Base-by-base conservation (phyloP, 2,797 vertebrate species). In the Crenichthys baileyi region DNA sequence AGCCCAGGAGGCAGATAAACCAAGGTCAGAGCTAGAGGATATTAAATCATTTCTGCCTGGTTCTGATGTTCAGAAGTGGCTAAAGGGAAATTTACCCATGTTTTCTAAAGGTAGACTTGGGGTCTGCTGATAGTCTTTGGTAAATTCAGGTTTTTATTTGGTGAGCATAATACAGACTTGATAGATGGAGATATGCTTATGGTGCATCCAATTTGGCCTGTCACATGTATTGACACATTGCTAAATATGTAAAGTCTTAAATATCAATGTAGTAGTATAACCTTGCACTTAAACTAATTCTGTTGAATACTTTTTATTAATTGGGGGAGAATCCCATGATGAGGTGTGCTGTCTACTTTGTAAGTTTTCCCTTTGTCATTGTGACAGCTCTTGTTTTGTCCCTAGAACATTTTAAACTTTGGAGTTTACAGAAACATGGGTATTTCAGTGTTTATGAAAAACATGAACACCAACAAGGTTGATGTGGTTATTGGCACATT, bases 11-110 rank as follows among this genome's bases (percentile, higher is more conserved):
- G 36, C 36, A 4, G 36, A 36, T 4, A 36, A 36, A 36, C 36
- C 36, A 36, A 36, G 36, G 36, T 36, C 36, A 29, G 76, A 72
- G 77, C 79, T 51, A 77, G 56, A 63, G 76, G 81, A 86, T 80
- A 78, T 63, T 24, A 5, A 70, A 60, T 72, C 26, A 18, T 72
- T 77, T 58, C 73, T 72, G 46, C 72, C 56, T 22, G 16, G 70
- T 46, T 79, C 75, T 55, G 71, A 56, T 41, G 3, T 78, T 20
- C 71, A 22, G 15, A 41, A 1, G 22, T 50, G 16, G 36, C 48
- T 41, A 8, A 44, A 84, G 44, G 36, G 22, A 41, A 22, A 41
- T 53, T 55, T 39, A 12, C 26, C 24, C 9, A 55, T 72, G 31
- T 18, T 20, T 51, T 70, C 24, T 26, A 3, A 53, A 72, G 36